Evolutionary conservation across 1,140 invertebrate species (phyloP).

Genomic region (Lucilia cuprina): DNA sequence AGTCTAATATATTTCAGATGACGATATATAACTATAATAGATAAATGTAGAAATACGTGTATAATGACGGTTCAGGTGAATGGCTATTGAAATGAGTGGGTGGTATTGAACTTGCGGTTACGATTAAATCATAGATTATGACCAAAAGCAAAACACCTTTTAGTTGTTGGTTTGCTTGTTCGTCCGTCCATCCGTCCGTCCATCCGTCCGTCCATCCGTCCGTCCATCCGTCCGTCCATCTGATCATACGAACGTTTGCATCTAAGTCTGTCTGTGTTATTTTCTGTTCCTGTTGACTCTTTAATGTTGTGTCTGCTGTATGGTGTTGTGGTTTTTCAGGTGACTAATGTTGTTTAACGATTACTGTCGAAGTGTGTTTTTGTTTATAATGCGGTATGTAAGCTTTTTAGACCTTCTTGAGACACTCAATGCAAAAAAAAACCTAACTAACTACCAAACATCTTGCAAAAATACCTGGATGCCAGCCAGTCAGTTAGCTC

Average conservation of each 20-base stretch:
- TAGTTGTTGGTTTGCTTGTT: background rate
- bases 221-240: no score
- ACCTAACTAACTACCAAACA: background rate
- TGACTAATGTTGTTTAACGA: background rate
- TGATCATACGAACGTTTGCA: no score
- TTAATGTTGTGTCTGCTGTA: background rate
- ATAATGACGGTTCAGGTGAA: background rate
- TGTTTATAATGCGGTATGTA: background rate
- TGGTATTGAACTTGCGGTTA: constrained; percentile 30
- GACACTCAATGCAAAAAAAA: background rate
- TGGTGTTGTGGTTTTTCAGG: background rate
- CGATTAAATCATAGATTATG: background rate
- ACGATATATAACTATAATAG: background rate
- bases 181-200: no score
- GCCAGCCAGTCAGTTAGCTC: background rate
- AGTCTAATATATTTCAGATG: no score
- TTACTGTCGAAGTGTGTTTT: background rate
- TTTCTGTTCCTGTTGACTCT: background rate
- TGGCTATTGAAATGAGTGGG: constrained; percentile 4
- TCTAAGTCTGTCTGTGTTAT: background rate
- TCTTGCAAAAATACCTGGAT: background rate
- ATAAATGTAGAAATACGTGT: background rate
- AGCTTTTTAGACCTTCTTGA: background rate
- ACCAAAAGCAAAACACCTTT: constrained; percentile 6
- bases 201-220: no score